These are phyloP conservation scores for Arrhamphus sclerolepis DNA, from an alignment of 2,797 vertebrate species.

Conservation along the genomic window DNA sequence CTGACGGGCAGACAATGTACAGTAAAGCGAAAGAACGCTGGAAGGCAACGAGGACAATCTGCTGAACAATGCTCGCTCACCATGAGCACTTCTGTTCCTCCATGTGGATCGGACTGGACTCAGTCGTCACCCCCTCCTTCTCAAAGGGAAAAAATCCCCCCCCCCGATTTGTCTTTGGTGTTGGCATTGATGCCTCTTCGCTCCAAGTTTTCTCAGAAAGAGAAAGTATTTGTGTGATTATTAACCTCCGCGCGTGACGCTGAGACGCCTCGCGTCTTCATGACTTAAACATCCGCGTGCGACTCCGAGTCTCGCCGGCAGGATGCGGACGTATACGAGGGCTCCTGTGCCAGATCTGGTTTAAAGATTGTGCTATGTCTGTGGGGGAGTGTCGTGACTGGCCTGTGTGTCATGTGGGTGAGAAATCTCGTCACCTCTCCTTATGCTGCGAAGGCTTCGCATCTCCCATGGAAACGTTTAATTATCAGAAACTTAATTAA, in stretches of 20 bases:
- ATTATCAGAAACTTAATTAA: conserved; percentile 44
- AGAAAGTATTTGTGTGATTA: conserved; percentile 7
- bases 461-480: conserved; percentile 62
- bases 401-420: conserved; percentile 75
- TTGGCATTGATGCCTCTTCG: conserved; percentile 14
- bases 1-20: conserved; percentile 78
- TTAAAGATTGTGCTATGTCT: conserved; percentile 62
- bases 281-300: conserved; percentile 29
- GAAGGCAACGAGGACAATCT: conserved; percentile 79
- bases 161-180: conserved; percentile 61
- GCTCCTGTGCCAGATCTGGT: conserved; percentile 54
- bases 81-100: conserved; percentile 79
- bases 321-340: conserved; percentile 51
- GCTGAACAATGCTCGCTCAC: conserved; percentile 77
- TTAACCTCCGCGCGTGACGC: not conserved
- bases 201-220: conserved; percentile 19
- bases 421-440: conserved; percentile 78
- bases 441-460: conserved; percentile 74
- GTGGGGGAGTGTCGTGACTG: conserved; percentile 69
- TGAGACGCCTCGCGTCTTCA: conserved; percentile 18
- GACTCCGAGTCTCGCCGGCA: conserved; percentile 51
- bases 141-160: conserved; percentile 16
- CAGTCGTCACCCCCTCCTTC: conserved; percentile 25
- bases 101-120: conserved; percentile 79
- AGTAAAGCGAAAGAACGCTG: conserved; percentile 77